Evolutionary conservation across 2,888 invertebrate genomes (phyloP).

Genomic region (Harpagoxenus sublaevis): DNA sequence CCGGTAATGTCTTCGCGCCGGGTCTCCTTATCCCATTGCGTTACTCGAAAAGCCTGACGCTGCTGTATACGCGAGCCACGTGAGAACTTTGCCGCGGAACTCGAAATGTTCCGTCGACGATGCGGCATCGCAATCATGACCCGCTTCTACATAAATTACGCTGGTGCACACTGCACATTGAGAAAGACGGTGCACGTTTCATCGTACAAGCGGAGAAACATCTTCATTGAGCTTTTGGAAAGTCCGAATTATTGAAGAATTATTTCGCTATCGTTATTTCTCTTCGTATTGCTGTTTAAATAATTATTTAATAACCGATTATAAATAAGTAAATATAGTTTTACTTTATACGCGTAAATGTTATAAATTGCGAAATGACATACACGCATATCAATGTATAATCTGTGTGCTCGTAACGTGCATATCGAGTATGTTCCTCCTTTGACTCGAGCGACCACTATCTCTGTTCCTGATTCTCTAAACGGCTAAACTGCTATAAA

Average conservation of each 20-base stretch:
- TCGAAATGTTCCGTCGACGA: conserved; percentile 72
- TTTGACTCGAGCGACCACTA: not conserved
- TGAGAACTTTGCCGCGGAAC: conserved; percentile 73
- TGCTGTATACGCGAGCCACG: conserved; percentile 57
- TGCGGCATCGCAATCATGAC: conserved; percentile 75
- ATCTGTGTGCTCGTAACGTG: not conserved
- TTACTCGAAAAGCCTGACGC: conserved; percentile 55
- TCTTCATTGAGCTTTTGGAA: conserved; percentile 59
- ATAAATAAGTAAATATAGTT: not conserved
- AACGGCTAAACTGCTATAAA: conserved; percentile 10
- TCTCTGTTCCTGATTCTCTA: conserved; percentile 10
- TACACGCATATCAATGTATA: not conserved
- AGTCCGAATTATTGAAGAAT: conserved; percentile 11
- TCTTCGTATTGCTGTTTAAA: not conserved
- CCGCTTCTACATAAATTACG: conserved; percentile 73
- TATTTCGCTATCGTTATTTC: not conserved
- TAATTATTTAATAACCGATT: not conserved
- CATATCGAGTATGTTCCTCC: not conserved
- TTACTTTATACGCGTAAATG: not conserved
- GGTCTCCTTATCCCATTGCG: conserved; percentile 49
- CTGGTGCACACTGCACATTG: conserved; percentile 55
- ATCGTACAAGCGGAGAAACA: conserved; percentile 47
- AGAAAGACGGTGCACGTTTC: conserved; percentile 57
- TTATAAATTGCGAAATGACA: not conserved
- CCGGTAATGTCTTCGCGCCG: conserved; percentile 64